Conservation (phyloP, 2,113 vertebrate genomes). For the Corydoras maculifer region DNA sequence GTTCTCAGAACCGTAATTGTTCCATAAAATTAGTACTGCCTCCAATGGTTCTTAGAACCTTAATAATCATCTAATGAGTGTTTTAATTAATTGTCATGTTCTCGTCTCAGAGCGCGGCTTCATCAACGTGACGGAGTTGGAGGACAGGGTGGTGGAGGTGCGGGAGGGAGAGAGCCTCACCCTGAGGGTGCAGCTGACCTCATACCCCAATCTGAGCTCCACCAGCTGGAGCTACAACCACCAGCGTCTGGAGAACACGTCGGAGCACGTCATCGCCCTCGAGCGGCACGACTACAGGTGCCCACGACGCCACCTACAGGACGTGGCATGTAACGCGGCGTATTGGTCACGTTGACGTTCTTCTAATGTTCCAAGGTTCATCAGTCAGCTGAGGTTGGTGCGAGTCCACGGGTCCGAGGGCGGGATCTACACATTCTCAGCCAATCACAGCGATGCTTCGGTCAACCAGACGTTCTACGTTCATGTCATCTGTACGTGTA, state of each 20-base stretch:
- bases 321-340: too few relatives aligned
- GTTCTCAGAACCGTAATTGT: too few relatives aligned
- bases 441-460: conserved; percentile 74
- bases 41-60: too few relatives aligned
- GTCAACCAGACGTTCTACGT: conserved; percentile 76
- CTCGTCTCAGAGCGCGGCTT: conserved; percentile 77
- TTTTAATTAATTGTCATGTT: not conserved
- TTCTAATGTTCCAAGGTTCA: conserved; percentile 62
- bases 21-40: too few relatives aligned
- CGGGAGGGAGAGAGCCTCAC: conserved; percentile 84
- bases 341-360: not conserved
- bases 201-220: conserved; percentile 75
- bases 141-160: conserved; percentile 71
- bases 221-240: conserved; percentile 79
- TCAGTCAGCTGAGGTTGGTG: conserved; percentile 82
- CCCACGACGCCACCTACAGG: too few relatives aligned
- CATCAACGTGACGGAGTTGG: conserved; percentile 67
- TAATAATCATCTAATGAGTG: too few relatives aligned
- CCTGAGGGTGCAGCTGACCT: conserved; percentile 76
- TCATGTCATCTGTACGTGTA: conserved; percentile 84
- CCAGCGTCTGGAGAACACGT: conserved; percentile 76
- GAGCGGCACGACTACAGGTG: conserved; percentile 78
- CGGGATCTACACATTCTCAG: conserved; percentile 83
- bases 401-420: conserved; percentile 84
- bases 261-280: conserved; percentile 77